Percentiles rank a stretch among this genome's conserved stretches.
phyloP scores from a whole-genome alignment of 2,797 vertebrate species.

The Gastrophryne carolinensis region DNA sequence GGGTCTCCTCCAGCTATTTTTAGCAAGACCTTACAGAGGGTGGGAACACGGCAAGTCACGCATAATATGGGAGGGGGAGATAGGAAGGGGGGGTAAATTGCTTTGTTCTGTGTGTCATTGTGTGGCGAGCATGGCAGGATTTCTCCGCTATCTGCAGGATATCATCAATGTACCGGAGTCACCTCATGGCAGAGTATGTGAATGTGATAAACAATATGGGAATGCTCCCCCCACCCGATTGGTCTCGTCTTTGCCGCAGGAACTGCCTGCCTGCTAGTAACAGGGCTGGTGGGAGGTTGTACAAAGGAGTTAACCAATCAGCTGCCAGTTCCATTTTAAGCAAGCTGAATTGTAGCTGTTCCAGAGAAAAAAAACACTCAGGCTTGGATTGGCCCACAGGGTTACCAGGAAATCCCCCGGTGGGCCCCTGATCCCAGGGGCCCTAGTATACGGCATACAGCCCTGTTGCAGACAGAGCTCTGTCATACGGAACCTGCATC shows the following conservation, averaged over 20 bases:
- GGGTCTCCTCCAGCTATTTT: slow-evolving; percentile 75
- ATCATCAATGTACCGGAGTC: background rate
- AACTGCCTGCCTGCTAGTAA: slow-evolving; percentile 57
- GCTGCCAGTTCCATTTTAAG: too few relatives aligned
- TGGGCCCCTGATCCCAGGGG: too few relatives aligned
- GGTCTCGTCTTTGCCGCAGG: slow-evolving; percentile 52
- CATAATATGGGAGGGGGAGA: slow-evolving; percentile 13
- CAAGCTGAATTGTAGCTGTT: too few relatives aligned
- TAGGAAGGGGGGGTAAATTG: background rate
- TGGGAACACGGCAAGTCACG: slow-evolving; percentile 59
- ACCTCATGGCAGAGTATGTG: background rate
- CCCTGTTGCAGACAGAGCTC: too few relatives aligned
- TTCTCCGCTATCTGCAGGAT: too few relatives aligned
- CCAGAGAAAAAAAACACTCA: too few relatives aligned
- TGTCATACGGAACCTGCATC: too few relatives aligned
- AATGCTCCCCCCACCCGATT: background rate
- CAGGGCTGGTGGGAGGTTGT: slow-evolving; percentile 46
- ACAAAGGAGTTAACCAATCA: slow-evolving; percentile 18
- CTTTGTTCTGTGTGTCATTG: background rate
- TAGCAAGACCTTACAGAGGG: slow-evolving; percentile 61
- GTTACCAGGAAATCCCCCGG: too few relatives aligned
- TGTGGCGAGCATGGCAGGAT: too few relatives aligned
- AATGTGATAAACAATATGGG: background rate
- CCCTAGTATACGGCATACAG: too few relatives aligned
- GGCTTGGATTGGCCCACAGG: too few relatives aligned